phyloP scores from a whole-genome alignment of 2,888 invertebrate species.

The Deilephila porcellus region DNA sequence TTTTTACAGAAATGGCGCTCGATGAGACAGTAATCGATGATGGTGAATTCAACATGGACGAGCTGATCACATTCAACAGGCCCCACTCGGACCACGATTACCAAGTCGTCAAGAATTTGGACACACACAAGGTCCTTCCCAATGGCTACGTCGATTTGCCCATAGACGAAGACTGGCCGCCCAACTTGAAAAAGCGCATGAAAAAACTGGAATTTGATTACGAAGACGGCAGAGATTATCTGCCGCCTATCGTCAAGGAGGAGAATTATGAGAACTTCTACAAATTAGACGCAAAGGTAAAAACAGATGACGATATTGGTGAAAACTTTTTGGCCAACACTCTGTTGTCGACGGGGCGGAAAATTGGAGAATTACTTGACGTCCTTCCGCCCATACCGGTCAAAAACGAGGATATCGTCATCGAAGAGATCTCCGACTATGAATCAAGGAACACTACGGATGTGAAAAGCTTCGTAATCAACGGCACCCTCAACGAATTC shows the following conservation, averaged over 20 bases:
- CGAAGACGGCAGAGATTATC: constrained; percentile 71
- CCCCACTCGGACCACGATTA: constrained; percentile 81
- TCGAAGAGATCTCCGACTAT: constrained; percentile 74
- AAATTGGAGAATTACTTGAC: constrained; percentile 72
- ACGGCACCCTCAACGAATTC: constrained; percentile 60
- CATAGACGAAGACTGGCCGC: constrained; percentile 86
- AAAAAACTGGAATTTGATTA: constrained; percentile 76
- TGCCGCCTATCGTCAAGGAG: constrained; percentile 73
- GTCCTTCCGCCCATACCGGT: constrained; percentile 71
- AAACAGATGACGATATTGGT: constrained; percentile 53
- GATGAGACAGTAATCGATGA: constrained; percentile 84
- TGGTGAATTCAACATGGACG: constrained; percentile 86
- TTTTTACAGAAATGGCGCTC: constrained; percentile 67
- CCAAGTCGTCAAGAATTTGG: constrained; percentile 71
- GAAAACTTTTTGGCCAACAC: constrained; percentile 64
- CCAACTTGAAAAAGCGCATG: constrained; percentile 78
- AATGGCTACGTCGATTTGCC: constrained; percentile 84
- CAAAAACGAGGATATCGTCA: constrained; percentile 71
- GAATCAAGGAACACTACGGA: constrained; percentile 70
- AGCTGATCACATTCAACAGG: constrained; percentile 84
- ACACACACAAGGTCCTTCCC: constrained; percentile 58
- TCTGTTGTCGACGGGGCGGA: constrained; percentile 68
- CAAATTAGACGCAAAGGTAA: constrained; percentile 60
- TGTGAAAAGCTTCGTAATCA: constrained; percentile 74
- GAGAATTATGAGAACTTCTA: constrained; percentile 71